Percentiles rank a stretch among this genome's conserved stretches.
Conservation (phyloP, 2,113 vertebrate species). For the Psittacula cyanocephala region DNA sequence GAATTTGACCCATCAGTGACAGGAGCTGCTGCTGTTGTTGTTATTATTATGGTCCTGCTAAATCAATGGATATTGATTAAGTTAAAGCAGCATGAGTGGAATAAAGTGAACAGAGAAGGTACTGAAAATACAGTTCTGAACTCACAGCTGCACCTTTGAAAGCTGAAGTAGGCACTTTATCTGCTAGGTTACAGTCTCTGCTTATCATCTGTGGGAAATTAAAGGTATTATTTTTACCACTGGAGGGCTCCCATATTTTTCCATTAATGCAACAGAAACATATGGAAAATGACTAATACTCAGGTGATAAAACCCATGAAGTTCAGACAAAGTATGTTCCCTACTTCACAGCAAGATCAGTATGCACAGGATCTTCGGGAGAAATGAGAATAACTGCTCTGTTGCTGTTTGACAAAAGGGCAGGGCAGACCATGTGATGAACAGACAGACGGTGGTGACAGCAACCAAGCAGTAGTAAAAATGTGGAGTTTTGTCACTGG, state of each 20-base stretch:
- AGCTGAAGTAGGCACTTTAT: slow-evolving; percentile 28
- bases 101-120: not conserved
- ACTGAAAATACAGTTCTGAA: not conserved
- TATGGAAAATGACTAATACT: slow-evolving; percentile 22
- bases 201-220: slow-evolving; percentile 40
- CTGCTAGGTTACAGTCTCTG: slow-evolving; percentile 7
- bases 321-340: not conserved
- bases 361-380: not conserved
- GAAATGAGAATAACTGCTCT: not conserved
- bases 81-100: not conserved
- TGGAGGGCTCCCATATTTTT: slow-evolving; percentile 44
- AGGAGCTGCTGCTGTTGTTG: not conserved
- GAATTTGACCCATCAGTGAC: not conserved
- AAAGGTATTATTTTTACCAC: slow-evolving; percentile 61
- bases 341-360: not conserved
- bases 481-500: not conserved
- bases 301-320: not conserved
- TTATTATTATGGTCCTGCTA: not conserved
- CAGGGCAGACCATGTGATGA: not conserved
- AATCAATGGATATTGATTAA: not conserved
- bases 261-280: slow-evolving; percentile 39
- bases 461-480: not conserved
- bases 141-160: not conserved
- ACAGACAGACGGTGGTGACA: not conserved
- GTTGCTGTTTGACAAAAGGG: not conserved